Evolutionary conservation across 2,797 vertebrate species (phyloP).

Genomic region (Takifugu rubripes): DNA sequence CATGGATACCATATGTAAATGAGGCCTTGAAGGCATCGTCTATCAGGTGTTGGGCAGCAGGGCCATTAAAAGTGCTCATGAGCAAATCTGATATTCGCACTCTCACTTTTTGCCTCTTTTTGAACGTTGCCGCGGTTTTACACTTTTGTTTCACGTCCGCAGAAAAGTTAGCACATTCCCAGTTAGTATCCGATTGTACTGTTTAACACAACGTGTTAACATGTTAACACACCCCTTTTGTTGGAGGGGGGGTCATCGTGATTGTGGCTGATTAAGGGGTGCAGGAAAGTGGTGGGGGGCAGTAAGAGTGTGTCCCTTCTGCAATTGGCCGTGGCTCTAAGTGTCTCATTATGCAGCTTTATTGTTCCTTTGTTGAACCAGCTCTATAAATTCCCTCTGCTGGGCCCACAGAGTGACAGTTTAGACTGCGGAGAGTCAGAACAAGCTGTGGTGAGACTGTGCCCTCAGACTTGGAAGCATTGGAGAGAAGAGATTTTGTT

Average conservation of each 20-base stretch:
- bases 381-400: constrained; percentile 75
- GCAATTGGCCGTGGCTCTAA: constrained; percentile 79
- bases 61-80: constrained; percentile 14
- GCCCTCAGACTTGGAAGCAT: constrained; percentile 23
- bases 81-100: constrained; percentile 4
- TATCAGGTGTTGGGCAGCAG: constrained; percentile 41
- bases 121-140: background rate
- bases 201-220: constrained; percentile 54
- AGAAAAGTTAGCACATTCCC: constrained; percentile 14
- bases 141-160: too few relatives aligned
- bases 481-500: constrained; percentile 10
- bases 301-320: constrained; percentile 76
- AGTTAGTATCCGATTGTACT: constrained; percentile 17
- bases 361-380: constrained; percentile 82
- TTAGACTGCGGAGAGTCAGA: constrained; percentile 29
- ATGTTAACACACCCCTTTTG: constrained; percentile 46
- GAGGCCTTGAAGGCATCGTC: constrained; percentile 56
- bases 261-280: constrained; percentile 47
- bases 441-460: constrained; percentile 30
- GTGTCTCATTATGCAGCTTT: constrained; percentile 80
- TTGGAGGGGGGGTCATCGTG: constrained; percentile 55
- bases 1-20: constrained; percentile 68
- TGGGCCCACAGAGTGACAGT: constrained; percentile 60
- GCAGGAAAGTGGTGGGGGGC: constrained; percentile 59
- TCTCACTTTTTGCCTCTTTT: constrained; percentile 38